A percentile compares a stretch with the other conserved stretches of the same genome.
phyloP scores from a whole-genome alignment of 2,113 vertebrate genomes.

The Willisornis vidua region DNA sequence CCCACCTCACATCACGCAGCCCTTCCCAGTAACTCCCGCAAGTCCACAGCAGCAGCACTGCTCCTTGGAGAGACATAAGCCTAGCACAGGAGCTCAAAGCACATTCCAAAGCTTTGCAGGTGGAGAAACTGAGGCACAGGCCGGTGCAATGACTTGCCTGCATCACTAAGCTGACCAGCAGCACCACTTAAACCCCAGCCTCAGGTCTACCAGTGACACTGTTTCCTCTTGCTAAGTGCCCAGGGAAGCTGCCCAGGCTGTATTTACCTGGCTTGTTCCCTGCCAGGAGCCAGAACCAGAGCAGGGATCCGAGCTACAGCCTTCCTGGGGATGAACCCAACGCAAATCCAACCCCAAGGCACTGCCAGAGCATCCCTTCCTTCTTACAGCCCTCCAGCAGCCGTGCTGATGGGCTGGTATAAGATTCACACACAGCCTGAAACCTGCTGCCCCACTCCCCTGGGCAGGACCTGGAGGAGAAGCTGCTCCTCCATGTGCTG shows the following conservation, averaged over 20 bases:
- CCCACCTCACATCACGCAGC: not conserved
- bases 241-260: not conserved
- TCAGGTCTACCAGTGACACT: accelerated
- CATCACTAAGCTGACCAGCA: not conserved
- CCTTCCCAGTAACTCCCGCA: not conserved
- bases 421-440: not conserved
- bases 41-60: accelerated
- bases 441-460: not conserved
- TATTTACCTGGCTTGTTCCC: not conserved
- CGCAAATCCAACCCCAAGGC: not conserved
- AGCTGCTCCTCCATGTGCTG: not conserved
- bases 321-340: not conserved
- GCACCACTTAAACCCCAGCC: not conserved
- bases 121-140: not conserved
- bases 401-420: accelerated
- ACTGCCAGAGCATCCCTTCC: not conserved
- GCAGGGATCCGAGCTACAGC: not conserved
- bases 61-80: not conserved
- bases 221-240: not conserved
- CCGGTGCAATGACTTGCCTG: not conserved
- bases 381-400: not conserved
- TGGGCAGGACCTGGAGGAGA: not conserved
- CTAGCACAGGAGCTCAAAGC: not conserved
- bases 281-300: not conserved
- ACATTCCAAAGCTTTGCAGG: not conserved